Base-by-base conservation (phyloP, 2,888 invertebrate species). In the Phlogophora meticulosa region DNA sequence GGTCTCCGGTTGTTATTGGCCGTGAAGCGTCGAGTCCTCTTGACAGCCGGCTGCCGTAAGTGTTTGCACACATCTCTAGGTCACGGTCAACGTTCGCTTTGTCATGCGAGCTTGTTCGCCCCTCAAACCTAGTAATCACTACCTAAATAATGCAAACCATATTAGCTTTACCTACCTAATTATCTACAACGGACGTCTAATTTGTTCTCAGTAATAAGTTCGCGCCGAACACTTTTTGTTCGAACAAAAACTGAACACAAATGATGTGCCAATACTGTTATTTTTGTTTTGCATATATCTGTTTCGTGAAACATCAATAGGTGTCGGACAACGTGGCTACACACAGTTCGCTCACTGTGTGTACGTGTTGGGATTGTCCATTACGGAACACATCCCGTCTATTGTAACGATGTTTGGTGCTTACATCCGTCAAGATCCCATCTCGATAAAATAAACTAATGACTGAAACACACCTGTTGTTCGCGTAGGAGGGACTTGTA, bases 391-490 rank as follows among this genome's bases (percentile, higher is more conserved):
- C 91, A 91, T 86, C 87, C 85, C 88, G 89, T 85, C 91, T 81
- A 91, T 92, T 93, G 93, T 94, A 91, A 90, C 91, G 88, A 89
- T 90, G 92, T 90, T 88, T 87, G 87, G 86, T 90, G 91, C 88
- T 87, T 87, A 91, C 92, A 91, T 92, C 91, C 91, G 89, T 94
- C 93, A 93, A 94, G 94, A 95, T 95, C 85, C 84, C 92, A 94
- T 95, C 94, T 87, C 81, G 84, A 87, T 88, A 89, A 88, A 91
- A 91, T 90, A 92, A 93, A 93, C 90, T 92, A 92, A 93, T 93
- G 91, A 94, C 90, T 91, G 87, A 88, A 92, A 90, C 90, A 90
- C 92, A 91, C 89, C 90, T 92, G 93, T 91, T 87, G 86, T 87
- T 87, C 84, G 85, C 81, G 86, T 87, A 85, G 88, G 90, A 87